These are phyloP conservation scores for Cheirogaleus major DNA, from an alignment of 2,797 vertebrate genomes.

Conservation along the genomic window DNA sequence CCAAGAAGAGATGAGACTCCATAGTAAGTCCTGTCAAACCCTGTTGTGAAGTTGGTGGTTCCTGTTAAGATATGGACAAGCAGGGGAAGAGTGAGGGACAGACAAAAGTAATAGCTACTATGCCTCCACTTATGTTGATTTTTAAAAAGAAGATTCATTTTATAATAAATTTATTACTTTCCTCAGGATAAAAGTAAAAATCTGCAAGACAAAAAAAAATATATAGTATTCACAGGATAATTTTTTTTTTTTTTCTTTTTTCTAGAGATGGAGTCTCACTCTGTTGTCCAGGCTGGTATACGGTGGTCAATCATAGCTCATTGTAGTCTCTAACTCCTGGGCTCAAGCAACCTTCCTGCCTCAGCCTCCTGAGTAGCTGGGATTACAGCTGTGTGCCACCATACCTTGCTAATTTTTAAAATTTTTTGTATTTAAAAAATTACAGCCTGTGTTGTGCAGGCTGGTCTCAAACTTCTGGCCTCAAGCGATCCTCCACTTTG, in stretches of 20 bases:
- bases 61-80: background rate
- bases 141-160: background rate
- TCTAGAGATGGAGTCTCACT: background rate
- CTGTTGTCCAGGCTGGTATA: background rate
- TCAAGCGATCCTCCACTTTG: background rate
- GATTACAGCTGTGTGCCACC: background rate
- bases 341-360: too few relatives aligned
- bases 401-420: background rate
- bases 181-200: background rate
- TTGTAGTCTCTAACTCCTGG: too few relatives aligned
- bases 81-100: background rate
- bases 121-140: background rate
- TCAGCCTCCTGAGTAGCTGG: too few relatives aligned
- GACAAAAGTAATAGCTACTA: background rate
- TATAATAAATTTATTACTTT: slow-evolving; percentile 14
- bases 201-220: background rate
- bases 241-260: background rate
- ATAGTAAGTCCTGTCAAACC: background rate
- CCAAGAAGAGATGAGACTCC: background rate
- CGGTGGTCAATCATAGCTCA: too few relatives aligned
- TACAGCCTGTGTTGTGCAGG: too few relatives aligned
- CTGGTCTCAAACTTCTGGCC: background rate
- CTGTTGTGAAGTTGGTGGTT: background rate
- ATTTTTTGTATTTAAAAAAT: too few relatives aligned
- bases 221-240: background rate